Evolutionary conservation across 2,797 vertebrate species (phyloP).

Genomic region (Pyrocephalus nanus): DNA sequence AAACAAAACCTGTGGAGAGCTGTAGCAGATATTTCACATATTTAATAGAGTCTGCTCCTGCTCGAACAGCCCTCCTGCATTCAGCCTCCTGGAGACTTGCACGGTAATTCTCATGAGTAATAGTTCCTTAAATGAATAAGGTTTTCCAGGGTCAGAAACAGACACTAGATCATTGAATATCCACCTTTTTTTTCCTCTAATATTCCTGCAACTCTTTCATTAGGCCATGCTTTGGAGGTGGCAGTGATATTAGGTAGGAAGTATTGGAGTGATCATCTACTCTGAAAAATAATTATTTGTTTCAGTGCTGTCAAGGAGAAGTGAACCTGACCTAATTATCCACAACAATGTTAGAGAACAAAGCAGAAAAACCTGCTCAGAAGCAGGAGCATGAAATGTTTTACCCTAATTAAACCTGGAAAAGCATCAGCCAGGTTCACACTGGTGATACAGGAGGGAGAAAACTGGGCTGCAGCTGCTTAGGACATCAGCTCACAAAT

Average conservation of each 20-base stretch:
- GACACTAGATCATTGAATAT: neutral
- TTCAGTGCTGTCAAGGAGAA: slow-evolving; percentile 10
- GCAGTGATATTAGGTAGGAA: neutral
- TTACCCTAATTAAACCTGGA: neutral
- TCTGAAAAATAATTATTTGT: neutral
- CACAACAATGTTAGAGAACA: neutral
- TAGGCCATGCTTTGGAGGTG: neutral
- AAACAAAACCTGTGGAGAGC: neutral
- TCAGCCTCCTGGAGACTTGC: neutral
- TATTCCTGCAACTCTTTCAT: slow-evolving; percentile 30
- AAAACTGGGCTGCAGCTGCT: neutral
- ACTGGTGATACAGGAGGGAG: neutral
- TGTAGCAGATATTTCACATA: neutral
- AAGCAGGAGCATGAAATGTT: neutral
- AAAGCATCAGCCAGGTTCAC: neutral
- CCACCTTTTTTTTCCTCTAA: neutral
- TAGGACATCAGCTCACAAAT: neutral
- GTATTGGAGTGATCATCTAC: neutral
- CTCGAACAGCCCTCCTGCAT: neutral
- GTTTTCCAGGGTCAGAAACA: slow-evolving; percentile 25
- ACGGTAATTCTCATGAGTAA: neutral
- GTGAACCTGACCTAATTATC: slow-evolving; percentile 12
- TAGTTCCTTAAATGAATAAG: neutral
- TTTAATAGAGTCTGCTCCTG: neutral
- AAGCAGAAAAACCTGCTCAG: neutral